Evolutionary conservation across 2,113 vertebrate species (phyloP).

Genomic region (Rhipidura dahli): DNA sequence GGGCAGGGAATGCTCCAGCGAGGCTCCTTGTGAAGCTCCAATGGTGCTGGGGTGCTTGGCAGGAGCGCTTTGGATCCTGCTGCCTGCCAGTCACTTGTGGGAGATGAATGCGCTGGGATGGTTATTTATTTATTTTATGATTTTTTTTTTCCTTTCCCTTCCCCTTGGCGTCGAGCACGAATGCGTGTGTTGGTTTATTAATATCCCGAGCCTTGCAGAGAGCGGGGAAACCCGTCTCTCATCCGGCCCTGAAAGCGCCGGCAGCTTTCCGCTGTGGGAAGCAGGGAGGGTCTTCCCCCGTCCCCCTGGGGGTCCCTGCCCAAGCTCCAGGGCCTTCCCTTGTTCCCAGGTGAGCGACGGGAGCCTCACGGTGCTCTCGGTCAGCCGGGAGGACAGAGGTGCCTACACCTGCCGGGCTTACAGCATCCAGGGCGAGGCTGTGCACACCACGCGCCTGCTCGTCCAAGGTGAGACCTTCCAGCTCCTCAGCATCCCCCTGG

Average conservation of each 20-base stretch:
- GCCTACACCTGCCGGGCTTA: constrained; percentile 95
- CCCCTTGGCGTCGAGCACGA: background rate
- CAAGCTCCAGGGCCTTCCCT: background rate
- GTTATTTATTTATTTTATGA: background rate
- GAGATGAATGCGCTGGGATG: background rate
- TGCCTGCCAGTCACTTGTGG: background rate
- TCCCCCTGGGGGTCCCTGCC: background rate
- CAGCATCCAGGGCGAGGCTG: constrained; percentile 95
- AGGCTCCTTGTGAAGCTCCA: background rate
- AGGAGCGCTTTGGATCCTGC: background rate
- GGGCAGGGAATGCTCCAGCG: background rate
- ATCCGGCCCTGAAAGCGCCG: background rate
- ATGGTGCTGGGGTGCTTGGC: background rate
- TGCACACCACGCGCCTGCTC: constrained; percentile 93
- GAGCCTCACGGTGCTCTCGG: constrained; percentile 86
- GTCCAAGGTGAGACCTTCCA: constrained; percentile 85
- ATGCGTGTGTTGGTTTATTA: constrained; percentile 45
- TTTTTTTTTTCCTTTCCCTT: background rate
- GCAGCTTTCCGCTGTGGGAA: background rate
- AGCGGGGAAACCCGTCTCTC: constrained; percentile 36
- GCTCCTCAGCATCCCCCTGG: background rate
- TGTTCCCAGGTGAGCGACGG: constrained; percentile 86
- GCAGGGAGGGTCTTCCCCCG: background rate
- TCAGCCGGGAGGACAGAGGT: constrained; percentile 91
- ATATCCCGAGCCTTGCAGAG: constrained; percentile 1